phyloP scores from a whole-genome alignment of 2,113 vertebrate genomes.

The Atherinomorus stipes region DNA sequence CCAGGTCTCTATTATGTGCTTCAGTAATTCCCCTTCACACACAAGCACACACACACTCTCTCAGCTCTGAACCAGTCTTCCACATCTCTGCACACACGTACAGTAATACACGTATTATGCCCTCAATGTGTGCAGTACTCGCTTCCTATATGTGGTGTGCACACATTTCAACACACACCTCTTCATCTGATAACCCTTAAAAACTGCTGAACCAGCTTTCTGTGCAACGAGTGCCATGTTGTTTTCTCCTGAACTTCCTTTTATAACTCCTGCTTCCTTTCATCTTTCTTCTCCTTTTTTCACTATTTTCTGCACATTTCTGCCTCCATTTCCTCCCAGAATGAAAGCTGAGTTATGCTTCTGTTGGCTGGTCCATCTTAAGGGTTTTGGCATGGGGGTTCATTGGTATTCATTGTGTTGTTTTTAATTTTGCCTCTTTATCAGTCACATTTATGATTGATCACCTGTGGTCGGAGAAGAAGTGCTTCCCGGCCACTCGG shows the following conservation, averaged over 20 bases:
- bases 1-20: conserved; percentile 69
- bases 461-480: background rate
- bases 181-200: conserved; percentile 48
- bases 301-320: conserved; percentile 16
- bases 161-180: conserved; percentile 12
- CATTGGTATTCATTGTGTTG: conserved; percentile 59
- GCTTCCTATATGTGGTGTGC: background rate
- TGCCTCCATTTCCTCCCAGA: conserved; percentile 17
- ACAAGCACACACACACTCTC: conserved; percentile 45
- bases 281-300: conserved; percentile 18
- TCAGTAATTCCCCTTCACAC: conserved; percentile 46
- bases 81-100: conserved; percentile 53
- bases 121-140: conserved; percentile 17
- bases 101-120: conserved; percentile 28
- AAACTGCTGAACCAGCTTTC: conserved; percentile 68
- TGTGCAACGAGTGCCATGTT: conserved; percentile 29
- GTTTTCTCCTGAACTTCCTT: conserved; percentile 41
- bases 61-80: conserved; percentile 46
- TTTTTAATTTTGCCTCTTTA: conserved; percentile 55
- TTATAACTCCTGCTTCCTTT: conserved; percentile 3
- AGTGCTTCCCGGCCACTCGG: conserved; percentile 9
- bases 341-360: conserved; percentile 57
- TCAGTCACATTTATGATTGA: conserved; percentile 66
- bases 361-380: conserved; percentile 43
- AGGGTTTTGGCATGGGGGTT: conserved; percentile 32